Evolutionary conservation across 2,888 invertebrate genomes (phyloP).

Genomic region (Lacanobia oleracea): DNA sequence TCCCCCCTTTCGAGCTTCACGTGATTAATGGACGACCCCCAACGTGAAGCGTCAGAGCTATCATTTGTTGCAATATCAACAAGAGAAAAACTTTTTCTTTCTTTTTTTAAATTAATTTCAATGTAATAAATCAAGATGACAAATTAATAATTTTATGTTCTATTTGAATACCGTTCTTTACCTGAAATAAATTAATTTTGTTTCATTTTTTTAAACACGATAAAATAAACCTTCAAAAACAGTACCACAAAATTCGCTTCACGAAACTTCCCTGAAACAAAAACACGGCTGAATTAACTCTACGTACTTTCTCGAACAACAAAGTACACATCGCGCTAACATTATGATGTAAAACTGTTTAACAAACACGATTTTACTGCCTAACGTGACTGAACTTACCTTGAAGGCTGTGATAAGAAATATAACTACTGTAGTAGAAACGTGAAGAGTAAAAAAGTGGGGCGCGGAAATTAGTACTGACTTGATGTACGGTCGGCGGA

Average conservation of each 20-base stretch:
- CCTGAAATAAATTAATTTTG: too few species aligned
- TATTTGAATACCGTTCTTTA: too few species aligned
- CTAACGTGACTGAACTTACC: constrained; percentile 38
- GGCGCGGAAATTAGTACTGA: constrained; percentile 32
- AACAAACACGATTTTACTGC: background rate
- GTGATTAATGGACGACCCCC: too few species aligned
- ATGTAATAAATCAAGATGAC: too few species aligned
- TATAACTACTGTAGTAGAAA: constrained; percentile 21
- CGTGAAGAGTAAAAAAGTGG: constrained; percentile 17
- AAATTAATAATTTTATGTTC: too few species aligned
- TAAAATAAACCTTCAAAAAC: constrained; percentile 2
- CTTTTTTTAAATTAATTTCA: too few species aligned
- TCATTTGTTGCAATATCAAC: too few species aligned
- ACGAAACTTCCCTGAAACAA: background rate
- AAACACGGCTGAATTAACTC: constrained; percentile 5
- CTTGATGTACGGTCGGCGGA: background rate
- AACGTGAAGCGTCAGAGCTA: too few species aligned
- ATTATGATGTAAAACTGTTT: constrained; percentile 39
- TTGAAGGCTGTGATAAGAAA: constrained; percentile 38
- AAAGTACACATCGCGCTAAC: constrained; percentile 1
- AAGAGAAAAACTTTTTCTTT: too few species aligned
- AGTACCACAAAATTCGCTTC: background rate
- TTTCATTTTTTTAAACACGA: too few species aligned
- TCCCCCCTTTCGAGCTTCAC: too few species aligned
- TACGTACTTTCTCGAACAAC: constrained; percentile 15